Base-by-base conservation (phyloP, 2,797 vertebrate genomes). In the Microchirus variegatus region DNA sequence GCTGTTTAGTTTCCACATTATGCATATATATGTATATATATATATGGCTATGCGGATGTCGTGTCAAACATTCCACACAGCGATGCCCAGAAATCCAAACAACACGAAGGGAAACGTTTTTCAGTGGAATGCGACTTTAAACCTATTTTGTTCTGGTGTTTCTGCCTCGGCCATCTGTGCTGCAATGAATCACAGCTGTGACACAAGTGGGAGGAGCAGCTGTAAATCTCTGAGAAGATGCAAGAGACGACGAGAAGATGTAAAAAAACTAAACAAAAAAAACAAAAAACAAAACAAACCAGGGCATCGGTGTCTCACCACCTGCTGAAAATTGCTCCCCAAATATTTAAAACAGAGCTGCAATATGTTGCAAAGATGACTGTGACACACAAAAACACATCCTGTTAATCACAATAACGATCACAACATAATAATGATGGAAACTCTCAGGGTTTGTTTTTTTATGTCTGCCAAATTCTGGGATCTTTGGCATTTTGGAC, bases 191-290 rank as follows among this genome's bases (percentile, higher is more conserved):
- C 31, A 31, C 31, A 31, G 31, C 31, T 1, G 52, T 16, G 54
- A 35, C 14, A 31, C 36, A 44, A 10, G 63, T 8, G 11, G 36
- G 36, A 64, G 31, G 43, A 36, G 55, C 37, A 19, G 59, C 67
- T 56, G 53, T 45, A 62, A 43, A 51, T 73, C 41, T 45, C 10
- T 18, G 53, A 64, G 53, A 56, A 53, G 53, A 61, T 35, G 26
- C 15, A 47, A 51, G 17, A 59, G 43, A 49, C 17, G 52, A 57
- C 47, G 59, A 40, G 17, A 40, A 43, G 13, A 31, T 38, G 4
- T 45, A n/a, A 43, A 10, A n/a, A 10, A 61, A 53, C n/a, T n/a
- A n/a, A 65, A 77, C 72, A 43, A 45, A 1, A 17, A 61, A 47
- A 62, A 74, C 73, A 53, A 77, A 45, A 16, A 57, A 22, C 22